These are phyloP conservation scores for Cheirogaleus major DNA, from an alignment of 2,797 vertebrate species.

Conservation along the genomic window DNA sequence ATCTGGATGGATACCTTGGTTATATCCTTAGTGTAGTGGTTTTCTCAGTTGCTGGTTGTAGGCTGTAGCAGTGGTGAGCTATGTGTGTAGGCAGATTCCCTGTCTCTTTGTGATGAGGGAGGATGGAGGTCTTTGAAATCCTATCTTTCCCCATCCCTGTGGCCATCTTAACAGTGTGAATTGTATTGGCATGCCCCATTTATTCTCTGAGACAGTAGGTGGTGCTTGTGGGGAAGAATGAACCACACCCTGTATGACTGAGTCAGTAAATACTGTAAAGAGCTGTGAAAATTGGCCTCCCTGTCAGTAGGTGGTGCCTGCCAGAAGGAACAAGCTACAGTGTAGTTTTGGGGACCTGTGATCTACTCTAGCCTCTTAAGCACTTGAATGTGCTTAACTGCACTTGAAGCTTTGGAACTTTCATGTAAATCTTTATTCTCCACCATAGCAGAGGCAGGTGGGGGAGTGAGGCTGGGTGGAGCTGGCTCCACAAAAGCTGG, in stretches of 20 bases:
- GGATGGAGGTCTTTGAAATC: neutral
- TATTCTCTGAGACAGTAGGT: neutral
- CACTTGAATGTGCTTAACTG: too few relatives aligned
- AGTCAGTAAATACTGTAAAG: neutral
- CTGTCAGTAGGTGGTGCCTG: neutral
- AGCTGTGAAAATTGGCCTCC: neutral
- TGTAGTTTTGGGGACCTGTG: neutral
- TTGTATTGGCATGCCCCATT: neutral
- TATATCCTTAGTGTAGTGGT: neutral
- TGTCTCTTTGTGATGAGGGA: neutral
- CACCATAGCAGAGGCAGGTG: too few relatives aligned
- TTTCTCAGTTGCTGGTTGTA: neutral
- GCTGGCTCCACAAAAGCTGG: neutral
- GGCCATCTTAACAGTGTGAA: neutral
- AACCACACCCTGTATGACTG: neutral
- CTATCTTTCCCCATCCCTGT: neutral
- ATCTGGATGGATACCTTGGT: neutral
- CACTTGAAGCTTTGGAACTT: too few relatives aligned
- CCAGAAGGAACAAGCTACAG: neutral
- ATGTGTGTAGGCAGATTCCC: neutral
- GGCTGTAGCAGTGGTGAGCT: neutral
- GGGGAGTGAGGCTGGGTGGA: too few relatives aligned
- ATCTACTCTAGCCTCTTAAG: too few relatives aligned
- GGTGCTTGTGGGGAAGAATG: neutral
- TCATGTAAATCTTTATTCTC: too few relatives aligned